phyloP scores from a whole-genome alignment of 1,140 invertebrate genomes.

The Nomia melanderi region DNA sequence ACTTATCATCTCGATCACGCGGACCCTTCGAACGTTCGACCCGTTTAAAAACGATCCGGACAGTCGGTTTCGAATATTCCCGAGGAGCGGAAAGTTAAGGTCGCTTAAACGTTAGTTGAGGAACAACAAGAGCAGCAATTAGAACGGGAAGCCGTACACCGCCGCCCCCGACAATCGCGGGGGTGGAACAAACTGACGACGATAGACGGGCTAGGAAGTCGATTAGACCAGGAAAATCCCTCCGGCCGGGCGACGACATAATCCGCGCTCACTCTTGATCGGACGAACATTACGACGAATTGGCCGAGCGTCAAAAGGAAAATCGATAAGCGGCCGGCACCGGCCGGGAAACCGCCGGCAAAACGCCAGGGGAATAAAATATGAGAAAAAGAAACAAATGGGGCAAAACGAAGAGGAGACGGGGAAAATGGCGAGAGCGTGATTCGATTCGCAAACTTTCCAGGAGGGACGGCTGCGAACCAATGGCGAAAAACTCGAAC shows the following conservation, averaged over 20 bases:
- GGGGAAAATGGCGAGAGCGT: not conserved
- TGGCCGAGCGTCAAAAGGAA: not conserved
- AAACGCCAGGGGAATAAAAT: conserved; percentile 2
- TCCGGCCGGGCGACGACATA: conserved; percentile 9
- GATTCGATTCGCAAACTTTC: conserved; percentile 3
- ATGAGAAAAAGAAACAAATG: too few relatives aligned
- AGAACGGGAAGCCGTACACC: conserved; percentile 54
- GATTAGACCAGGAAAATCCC: conserved; percentile 51
- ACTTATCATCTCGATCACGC: too few relatives aligned
- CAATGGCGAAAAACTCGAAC: not conserved
- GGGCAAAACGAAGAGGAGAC: not conserved
- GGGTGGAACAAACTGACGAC: conserved; percentile 48
- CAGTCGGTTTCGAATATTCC: not conserved
- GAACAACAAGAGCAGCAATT: conserved; percentile 49
- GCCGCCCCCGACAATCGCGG: conserved; percentile 40
- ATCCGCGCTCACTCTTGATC: conserved; percentile 39
- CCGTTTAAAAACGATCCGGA: too few relatives aligned
- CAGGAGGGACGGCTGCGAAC: not conserved
- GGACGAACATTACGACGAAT: not conserved
- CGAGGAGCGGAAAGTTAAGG: too few relatives aligned
- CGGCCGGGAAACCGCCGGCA: not conserved
- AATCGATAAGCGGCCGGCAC: not conserved
- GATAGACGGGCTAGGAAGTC: conserved; percentile 52
- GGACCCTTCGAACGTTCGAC: too few relatives aligned
- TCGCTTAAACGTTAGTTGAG: conserved; percentile 25